These are phyloP conservation scores for Drosophila ogumai DNA, from an alignment of 1,140 invertebrate species.

Conservation along the genomic window DNA sequence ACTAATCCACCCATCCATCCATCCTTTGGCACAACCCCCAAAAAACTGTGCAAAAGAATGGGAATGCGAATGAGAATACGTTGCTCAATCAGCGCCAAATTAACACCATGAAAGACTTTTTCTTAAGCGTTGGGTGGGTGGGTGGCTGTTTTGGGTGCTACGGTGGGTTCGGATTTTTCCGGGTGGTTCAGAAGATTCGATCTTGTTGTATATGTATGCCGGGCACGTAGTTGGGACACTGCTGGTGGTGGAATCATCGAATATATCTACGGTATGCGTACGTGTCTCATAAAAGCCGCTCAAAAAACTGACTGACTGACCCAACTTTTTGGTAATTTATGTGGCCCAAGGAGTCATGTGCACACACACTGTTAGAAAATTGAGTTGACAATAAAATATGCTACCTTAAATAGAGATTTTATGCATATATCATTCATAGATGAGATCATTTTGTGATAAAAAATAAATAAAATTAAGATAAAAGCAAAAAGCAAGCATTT, in stretches of 20 bases:
- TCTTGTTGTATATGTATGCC: conserved; percentile 68
- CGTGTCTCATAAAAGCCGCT: conserved; percentile 65
- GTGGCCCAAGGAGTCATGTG: conserved; percentile 48
- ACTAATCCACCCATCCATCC: conserved; percentile 48
- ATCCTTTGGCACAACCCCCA: conserved; percentile 23
- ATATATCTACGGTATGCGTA: conserved; percentile 45
- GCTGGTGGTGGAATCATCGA: conserved; percentile 70
- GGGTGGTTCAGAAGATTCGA: conserved; percentile 28
- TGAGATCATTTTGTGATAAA: background rate
- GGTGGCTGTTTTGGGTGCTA: conserved; percentile 16
- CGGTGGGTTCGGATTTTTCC: conserved; percentile 16
- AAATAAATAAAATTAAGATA: background rate
- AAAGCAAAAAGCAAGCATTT: background rate
- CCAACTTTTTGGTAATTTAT: conserved; percentile 72
- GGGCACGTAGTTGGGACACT: conserved; percentile 57
- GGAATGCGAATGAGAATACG: conserved; percentile 40
- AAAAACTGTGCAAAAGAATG: conserved; percentile 6
- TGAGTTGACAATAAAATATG: background rate
- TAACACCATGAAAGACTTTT: conserved; percentile 73
- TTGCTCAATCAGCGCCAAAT: conserved; percentile 78
- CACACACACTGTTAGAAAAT: conserved; percentile 11
- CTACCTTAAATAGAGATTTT: too few species aligned
- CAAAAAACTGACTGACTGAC: conserved; percentile 67
- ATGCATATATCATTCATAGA: background rate
- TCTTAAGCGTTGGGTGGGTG: conserved; percentile 12